These are phyloP conservation scores for Oxytorus armatus DNA, from an alignment of 2,888 invertebrate genomes.

Conservation along the genomic window DNA sequence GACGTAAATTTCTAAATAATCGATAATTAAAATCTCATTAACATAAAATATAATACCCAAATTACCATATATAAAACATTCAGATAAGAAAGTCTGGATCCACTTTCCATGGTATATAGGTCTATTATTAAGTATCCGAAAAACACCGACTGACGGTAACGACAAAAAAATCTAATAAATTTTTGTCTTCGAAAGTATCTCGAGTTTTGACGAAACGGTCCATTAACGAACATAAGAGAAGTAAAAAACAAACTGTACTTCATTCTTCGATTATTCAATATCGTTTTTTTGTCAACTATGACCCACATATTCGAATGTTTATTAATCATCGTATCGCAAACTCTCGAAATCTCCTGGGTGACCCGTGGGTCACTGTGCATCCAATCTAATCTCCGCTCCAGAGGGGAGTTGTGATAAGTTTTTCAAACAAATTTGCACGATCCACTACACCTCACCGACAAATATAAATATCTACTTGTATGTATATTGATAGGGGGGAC, in stretches of 20 bases:
- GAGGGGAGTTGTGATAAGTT: not conserved
- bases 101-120: too few species aligned
- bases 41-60: too few species aligned
- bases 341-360: conserved; percentile 46
- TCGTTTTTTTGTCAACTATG: not conserved
- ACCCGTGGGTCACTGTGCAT: conserved; percentile 54
- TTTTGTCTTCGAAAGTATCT: too few species aligned
- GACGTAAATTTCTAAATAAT: too few species aligned
- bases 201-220: too few species aligned
- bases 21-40: too few species aligned
- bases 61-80: too few species aligned
- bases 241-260: not conserved
- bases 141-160: too few species aligned
- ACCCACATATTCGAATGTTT: not conserved
- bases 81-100: too few species aligned
- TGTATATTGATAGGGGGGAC: not conserved
- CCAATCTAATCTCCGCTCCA: conserved; percentile 50
- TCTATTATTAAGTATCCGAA: too few species aligned
- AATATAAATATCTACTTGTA: conserved; percentile 10
- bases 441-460: conserved; percentile 3
- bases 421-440: conserved; percentile 19
- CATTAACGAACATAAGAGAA: too few species aligned
- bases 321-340: conserved; percentile 40
- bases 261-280: conserved; percentile 5
- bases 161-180: too few species aligned